Evolutionary conservation across 2,888 invertebrate genomes (phyloP), one percentile per base, ranked within the genome.

Genomic region (Hirtodrosophila confusa): DNA sequence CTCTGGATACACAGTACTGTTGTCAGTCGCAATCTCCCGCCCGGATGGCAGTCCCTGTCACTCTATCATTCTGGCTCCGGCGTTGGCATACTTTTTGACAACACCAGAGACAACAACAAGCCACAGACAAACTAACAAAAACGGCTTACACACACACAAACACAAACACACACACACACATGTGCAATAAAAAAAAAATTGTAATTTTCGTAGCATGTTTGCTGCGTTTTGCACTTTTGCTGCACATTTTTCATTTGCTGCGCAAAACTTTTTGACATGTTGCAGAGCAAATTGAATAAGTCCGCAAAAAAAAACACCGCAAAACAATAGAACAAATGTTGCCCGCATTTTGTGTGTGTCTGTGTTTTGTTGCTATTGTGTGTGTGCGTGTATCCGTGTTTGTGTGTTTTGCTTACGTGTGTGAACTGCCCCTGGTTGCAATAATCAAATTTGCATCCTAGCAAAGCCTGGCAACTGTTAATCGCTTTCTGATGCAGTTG

Each of bases 221-320:
- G 87, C 87, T 86, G 88, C 87, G 82, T 80, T 82, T 86, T 82
- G 82, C 87, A 87, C 87, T 82, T 85, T 82, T 82, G 40, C 57
- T 78, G 69, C 78, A 82, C 82, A 82, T 82, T 82, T 86, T 87
- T 82, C 87, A 82, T 82, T 75, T 84, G 71, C 62, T 62, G 82
- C 78, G 67, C 69, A 80, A 78, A 82, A 82, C 87, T 82, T 82
- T 82, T 82, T 82, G 80, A 82, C 80, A 82, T 82, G 80, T 82
- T 82, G 87, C 75, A 72, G 78, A 74, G 85, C 85, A 82, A 82
- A 82, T 82, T 82, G 80, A 82, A 82, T 82, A 82, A 82, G 80
- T 85, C 80, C 67, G 60, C 49, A 67, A 35, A 66, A 54, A 62
- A 53, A 41, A 35, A 53, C 31, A 49, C 23, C 23, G 49, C 49